phyloP scores from a whole-genome alignment of 2,113 vertebrate genomes.

The Chlorocebus sabaeus region DNA sequence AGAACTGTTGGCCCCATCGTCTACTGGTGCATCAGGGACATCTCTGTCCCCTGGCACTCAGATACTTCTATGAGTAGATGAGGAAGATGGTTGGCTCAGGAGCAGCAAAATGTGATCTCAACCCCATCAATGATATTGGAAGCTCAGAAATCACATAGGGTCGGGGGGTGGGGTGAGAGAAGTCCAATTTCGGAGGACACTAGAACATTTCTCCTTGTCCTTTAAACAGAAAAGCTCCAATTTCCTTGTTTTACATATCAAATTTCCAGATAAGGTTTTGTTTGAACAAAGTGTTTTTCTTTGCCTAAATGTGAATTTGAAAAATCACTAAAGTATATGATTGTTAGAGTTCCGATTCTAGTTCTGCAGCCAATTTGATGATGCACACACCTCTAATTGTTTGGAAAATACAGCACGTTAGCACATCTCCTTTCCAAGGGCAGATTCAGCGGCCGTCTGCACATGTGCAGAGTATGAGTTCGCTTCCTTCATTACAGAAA shows the following conservation, averaged over 20 bases:
- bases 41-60: accelerated
- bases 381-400: accelerated
- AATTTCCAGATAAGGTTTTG: neutral
- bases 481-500: accelerated
- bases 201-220: neutral
- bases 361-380: accelerated
- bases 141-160: neutral
- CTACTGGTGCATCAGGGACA: accelerated
- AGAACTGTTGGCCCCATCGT: accelerated
- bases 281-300: too few relatives aligned
- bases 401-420: accelerated
- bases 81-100: accelerated
- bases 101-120: too few relatives aligned
- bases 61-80: accelerated
- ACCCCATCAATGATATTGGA: accelerated
- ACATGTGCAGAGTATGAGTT: accelerated
- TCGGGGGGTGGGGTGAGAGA: accelerated
- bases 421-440: neutral
- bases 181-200: accelerated
- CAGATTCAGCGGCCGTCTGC: accelerated
- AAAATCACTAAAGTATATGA: accelerated
- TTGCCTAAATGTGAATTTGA: neutral
- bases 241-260: neutral
- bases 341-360: accelerated
- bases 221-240: neutral